A percentile compares a stretch with the other conserved stretches of the same genome.
Conservation (phyloP, 2,797 vertebrate genomes). For the Bradypus variegatus region DNA sequence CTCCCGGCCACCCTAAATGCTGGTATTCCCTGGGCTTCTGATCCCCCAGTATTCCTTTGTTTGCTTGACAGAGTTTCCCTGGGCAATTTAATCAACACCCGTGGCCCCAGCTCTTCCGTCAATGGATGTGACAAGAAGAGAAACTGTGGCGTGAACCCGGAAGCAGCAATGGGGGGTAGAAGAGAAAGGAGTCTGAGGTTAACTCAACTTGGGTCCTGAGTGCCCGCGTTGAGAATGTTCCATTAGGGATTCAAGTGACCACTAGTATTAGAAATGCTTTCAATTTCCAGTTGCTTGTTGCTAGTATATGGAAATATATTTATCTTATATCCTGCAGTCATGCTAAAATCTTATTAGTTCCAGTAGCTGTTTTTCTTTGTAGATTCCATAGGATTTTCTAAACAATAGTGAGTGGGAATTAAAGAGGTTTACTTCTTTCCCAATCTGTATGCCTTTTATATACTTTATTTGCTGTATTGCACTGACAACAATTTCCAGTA, state of each 20-base stretch:
- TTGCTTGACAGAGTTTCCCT: background rate
- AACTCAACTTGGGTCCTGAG: background rate
- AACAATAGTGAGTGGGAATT: background rate
- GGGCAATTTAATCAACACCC: background rate
- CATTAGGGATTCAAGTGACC: background rate
- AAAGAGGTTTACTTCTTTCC: background rate
- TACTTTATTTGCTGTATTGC: background rate
- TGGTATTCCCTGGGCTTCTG: background rate
- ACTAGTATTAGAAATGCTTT: background rate
- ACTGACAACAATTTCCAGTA: background rate
- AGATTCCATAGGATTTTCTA: background rate
- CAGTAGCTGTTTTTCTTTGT: background rate
- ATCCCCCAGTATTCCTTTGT: background rate
- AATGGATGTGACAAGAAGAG: background rate
- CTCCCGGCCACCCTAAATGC: background rate
- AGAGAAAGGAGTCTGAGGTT: background rate
- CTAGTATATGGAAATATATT: background rate
- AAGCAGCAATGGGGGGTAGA: background rate
- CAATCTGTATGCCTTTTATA: background rate
- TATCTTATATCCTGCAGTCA: background rate
- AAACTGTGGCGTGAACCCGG: background rate
- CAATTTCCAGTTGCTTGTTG: background rate
- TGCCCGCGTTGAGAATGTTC: background rate
- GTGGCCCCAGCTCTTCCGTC: background rate
- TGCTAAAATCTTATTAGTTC: background rate